Base-by-base conservation (phyloP, 2,888 invertebrate genomes). In the Lagria hirta region DNA sequence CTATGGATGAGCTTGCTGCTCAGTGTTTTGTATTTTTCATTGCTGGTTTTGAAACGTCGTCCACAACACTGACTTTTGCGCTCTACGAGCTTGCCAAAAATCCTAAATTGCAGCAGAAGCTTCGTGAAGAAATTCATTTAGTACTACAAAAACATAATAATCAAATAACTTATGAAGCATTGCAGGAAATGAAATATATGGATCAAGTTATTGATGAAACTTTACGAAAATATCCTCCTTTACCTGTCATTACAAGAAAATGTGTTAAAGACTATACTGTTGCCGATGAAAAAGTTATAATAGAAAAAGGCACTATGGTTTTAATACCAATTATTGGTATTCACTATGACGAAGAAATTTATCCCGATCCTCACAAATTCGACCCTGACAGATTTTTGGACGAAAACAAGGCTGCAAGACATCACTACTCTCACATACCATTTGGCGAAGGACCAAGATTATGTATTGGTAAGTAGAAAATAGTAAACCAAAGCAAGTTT, bases 131-230 rank as follows among this genome's bases (percentile, higher is more conserved):
- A 53, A 61, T 76, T n/a, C 46, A 56, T 1, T 24, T 43, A 1
- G 58, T 62, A 3, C 20, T 71, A 7, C 40, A 54, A 1, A 61
- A 62, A n/a, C 43, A 67, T 29, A 51, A 63, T 2, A 69, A 67
- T 0, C 49, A 54, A 7, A 23, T 75, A 1, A 71, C 67, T 1
- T 74, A 70, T 43, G 73, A 76, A 1, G 54, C 65, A 0, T 32
- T 76, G 1, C 61, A 62, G 23, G 70, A 73, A n/a, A 69, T 76
- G 72, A 64, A 63, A 2, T 76, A 74, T 41, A 52, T 76, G 58
- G 71, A 73, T 11, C 68, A 69, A 54, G 72, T 73, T 1, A 56
- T 74, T 2, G 53, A 62, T 34, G 70, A 73, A 56, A 65, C 68
- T 2, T 51, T 72, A 12, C 52, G 73, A 10, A 57, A 61, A 24